Evolutionary conservation across 2,797 vertebrate species (phyloP).

Genomic region (Tenualosa thibaudeaui): DNA sequence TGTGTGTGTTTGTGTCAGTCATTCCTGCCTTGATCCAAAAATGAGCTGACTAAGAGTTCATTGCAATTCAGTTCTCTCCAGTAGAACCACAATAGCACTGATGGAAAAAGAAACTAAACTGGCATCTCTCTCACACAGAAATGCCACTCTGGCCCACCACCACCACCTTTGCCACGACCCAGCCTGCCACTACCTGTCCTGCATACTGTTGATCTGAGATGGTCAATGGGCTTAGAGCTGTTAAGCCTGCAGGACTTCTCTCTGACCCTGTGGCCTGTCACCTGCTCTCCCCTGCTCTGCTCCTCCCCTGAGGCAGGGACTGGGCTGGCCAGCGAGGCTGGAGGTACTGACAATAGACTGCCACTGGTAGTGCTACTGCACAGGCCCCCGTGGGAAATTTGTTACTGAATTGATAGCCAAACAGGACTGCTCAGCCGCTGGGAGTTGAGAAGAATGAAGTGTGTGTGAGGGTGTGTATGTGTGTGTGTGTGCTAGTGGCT

Average conservation of each 20-base stretch:
- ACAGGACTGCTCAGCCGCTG: not conserved
- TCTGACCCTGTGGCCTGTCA: not conserved
- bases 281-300: not conserved
- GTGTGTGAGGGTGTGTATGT: not conserved
- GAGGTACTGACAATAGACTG: not conserved
- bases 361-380: conserved; percentile 30
- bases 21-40: not conserved
- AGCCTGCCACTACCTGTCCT: too few relatives aligned
- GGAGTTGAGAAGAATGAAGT: not conserved
- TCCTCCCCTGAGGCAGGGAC: not conserved
- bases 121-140: not conserved
- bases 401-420: conserved; percentile 17
- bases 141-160: not conserved
- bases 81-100: not conserved
- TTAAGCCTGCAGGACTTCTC: not conserved
- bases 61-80: not conserved
- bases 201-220: not conserved
- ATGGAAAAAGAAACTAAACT: not conserved
- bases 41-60: not conserved
- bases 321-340: too few relatives aligned
- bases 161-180: too few relatives aligned
- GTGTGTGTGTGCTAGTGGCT: not conserved
- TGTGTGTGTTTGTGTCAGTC: not conserved
- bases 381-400: conserved; percentile 38
- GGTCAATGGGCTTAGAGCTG: not conserved